Conservation (phyloP, 2,113 vertebrate species). For the Girardinichthys multiradiatus region DNA sequence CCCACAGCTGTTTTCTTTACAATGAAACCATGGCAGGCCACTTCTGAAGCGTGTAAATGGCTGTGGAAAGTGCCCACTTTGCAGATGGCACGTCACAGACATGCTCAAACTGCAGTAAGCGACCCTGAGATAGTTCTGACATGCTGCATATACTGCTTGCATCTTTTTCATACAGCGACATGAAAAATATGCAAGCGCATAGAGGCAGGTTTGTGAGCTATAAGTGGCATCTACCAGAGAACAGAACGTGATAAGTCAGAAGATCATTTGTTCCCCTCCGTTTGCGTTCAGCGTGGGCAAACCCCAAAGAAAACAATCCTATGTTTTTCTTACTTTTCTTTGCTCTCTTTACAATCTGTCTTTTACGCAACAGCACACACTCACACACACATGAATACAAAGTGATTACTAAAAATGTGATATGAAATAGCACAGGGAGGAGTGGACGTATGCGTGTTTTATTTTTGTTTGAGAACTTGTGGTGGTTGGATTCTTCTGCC, state of each 20-base stretch:
- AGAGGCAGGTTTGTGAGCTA: neutral
- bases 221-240: constrained; percentile 38
- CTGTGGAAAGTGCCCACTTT: constrained; percentile 40
- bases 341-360: constrained; percentile 19
- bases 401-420: constrained; percentile 50
- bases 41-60: constrained; percentile 35
- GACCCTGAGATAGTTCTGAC: constrained; percentile 40
- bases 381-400: constrained; percentile 11
- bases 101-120: constrained; percentile 52
- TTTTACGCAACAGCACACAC: constrained; percentile 25
- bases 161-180: no score
- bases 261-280: constrained; percentile 59
- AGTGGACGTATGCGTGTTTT: constrained; percentile 23
- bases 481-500: neutral
- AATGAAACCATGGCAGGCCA: constrained; percentile 25
- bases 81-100: constrained; percentile 16
- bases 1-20: constrained; percentile 50
- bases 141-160: neutral
- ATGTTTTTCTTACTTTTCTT: constrained; percentile 67
- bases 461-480: neutral
- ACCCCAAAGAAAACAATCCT: constrained; percentile 67
- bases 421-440: constrained; percentile 44
- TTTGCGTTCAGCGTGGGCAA: constrained; percentile 42
- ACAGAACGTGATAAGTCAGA: constrained; percentile 61
- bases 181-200: neutral